Conservation (phyloP, 1,140 invertebrate species). For the Amyelois transitella region DNA sequence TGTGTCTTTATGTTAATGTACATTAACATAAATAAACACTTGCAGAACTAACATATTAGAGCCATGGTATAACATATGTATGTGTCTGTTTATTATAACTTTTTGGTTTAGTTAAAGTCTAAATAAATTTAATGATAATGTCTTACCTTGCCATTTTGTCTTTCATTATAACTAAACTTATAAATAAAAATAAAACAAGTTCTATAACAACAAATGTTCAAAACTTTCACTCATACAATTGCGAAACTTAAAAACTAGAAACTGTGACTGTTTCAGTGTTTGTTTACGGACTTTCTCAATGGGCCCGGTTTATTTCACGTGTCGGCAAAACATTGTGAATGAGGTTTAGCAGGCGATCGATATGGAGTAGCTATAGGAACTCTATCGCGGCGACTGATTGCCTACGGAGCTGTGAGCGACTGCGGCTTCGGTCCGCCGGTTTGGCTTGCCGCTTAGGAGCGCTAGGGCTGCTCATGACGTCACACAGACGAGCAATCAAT, state of each 20-base stretch:
- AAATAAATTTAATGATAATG: not conserved
- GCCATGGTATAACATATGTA: too few species aligned
- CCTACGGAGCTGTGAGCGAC: constrained; percentile 18
- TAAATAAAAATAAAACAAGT: not conserved
- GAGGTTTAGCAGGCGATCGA: constrained; percentile 37
- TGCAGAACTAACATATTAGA: too few species aligned
- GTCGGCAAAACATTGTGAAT: constrained; percentile 39
- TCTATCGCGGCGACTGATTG: constrained; percentile 16
- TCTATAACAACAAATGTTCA: not conserved
- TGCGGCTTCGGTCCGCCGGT: constrained; percentile 9
- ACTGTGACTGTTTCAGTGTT: not conserved
- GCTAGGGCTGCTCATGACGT: constrained; percentile 12
- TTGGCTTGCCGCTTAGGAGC: not conserved
- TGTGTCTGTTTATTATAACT: too few species aligned
- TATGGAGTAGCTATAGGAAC: constrained; percentile 13
- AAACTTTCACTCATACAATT: constrained; percentile 12
- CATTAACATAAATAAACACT: too few species aligned
- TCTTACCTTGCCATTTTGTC: constrained; percentile 44
- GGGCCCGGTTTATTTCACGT: constrained; percentile 8
- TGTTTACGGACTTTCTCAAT: not conserved
- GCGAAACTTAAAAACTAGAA: not conserved
- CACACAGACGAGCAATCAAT: constrained; percentile 23
- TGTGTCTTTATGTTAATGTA: too few species aligned
- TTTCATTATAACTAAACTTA: constrained; percentile 31
- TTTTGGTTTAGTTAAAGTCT: not conserved